These are phyloP conservation scores for Epistrophe grossulariae DNA, from an alignment of 2,888 invertebrate genomes.

Conservation along the genomic window DNA sequence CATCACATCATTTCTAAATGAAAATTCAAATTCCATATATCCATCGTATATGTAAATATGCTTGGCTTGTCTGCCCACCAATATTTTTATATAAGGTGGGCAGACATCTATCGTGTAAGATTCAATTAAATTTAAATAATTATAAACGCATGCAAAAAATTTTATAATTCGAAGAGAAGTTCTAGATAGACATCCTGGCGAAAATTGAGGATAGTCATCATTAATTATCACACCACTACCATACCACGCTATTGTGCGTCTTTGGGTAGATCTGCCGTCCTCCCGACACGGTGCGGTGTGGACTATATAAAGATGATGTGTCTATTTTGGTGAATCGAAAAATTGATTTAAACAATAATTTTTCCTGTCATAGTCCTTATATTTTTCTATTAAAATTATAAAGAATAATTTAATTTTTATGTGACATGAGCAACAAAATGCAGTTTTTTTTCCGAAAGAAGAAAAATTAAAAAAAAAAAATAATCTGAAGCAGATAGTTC, in stretches of 20 bases:
- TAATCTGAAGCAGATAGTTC: not conserved
- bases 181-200: constrained; percentile 24
- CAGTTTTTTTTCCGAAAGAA: not conserved
- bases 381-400: not conserved
- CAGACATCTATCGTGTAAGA: constrained; percentile 2
- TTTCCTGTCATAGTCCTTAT: not conserved
- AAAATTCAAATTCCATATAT: constrained; percentile 14
- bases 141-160: constrained; percentile 40
- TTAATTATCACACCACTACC: constrained; percentile 45
- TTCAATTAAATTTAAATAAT: constrained; percentile 67
- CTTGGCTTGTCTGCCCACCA: not conserved
- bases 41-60: not conserved
- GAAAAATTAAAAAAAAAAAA: not conserved
- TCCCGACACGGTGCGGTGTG: no score
- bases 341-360: constrained; percentile 54
- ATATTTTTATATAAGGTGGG: not conserved
- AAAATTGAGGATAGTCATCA: constrained; percentile 37
- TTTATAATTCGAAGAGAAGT: constrained; percentile 39
- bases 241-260: not conserved
- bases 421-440: not conserved
- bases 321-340: constrained; percentile 52
- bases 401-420: not conserved
- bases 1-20: not conserved
- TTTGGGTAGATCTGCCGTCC: no score
- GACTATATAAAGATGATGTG: constrained; percentile 6